Base-by-base conservation (phyloP, 2,888 invertebrate species). In the Limenitis arthemis region DNA sequence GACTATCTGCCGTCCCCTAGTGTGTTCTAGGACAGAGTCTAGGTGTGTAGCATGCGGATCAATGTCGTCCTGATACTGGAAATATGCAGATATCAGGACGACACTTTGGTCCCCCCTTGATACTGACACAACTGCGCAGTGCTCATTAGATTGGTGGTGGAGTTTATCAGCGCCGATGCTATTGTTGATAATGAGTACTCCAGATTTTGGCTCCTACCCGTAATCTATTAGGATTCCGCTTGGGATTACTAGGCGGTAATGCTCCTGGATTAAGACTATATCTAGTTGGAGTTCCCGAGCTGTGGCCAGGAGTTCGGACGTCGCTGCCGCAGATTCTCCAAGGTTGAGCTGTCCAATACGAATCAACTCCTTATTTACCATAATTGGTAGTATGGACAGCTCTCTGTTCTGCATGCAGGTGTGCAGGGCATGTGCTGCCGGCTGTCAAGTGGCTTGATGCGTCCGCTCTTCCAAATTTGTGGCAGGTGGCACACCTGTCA, bases 401-500 rank as follows among this genome's bases (percentile, higher is more conserved):
- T 12, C 39, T 39, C 5, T 39, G 9, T 4, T 39, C 39, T 12
- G 59, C 47, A 59, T 61, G 3, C 29, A 30, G 1, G 20, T 4
- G 20, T 4, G 20, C 20, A 3, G 20, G 20, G 4, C 20, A 20
- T 20, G 20, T 20, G 20, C 1, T 5, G 5, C 36, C 6, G 7
- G 39, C 38, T 1, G 50, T 49, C 7, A 5, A 1, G 39, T 43
- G 38, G 11, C 8, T 38, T n/a, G 9, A 7, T 0, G 39, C 9
- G 7, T 30, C 40, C 34, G 51, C 51, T 0, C 36, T 40, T 0
- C 28, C 29, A 0, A 50, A 50, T 36, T 28, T 44, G 8, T 50
- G 44, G 39, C 51, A 51, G 0, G 63, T 61, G 0, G 60, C 61
- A 38, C 61, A 63, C 4, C 38, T 11, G 1, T 4, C 5, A 0